A percentile compares a stretch with the other conserved stretches of the same genome.
Evolutionary conservation across 2,888 invertebrate genomes (phyloP).

Genomic region (Oeneis ivallda): DNA sequence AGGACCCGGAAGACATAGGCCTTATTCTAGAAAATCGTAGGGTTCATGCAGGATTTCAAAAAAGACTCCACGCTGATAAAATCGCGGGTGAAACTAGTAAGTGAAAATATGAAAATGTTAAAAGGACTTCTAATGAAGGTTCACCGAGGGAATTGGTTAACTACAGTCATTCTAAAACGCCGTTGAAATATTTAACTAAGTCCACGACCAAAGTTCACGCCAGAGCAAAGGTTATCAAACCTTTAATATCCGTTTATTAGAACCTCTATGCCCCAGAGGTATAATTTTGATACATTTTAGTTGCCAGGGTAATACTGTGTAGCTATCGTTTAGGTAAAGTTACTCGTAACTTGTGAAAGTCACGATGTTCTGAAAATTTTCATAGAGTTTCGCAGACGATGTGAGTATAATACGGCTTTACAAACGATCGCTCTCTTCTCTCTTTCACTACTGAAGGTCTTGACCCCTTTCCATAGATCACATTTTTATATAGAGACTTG

Average conservation of each 20-base stretch:
- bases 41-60: too few species aligned
- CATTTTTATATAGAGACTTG: too few species aligned
- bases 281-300: constrained; percentile 25
- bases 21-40: too few species aligned
- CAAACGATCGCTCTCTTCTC: background rate
- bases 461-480: too few species aligned
- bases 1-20: too few species aligned
- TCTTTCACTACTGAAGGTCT: too few species aligned
- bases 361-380: background rate
- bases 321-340: background rate
- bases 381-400: background rate
- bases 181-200: constrained; percentile 35
- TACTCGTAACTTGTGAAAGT: background rate
- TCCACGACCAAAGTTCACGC: constrained; percentile 30
- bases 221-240: constrained; percentile 34
- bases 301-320: constrained; percentile 11
- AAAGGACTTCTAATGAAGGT: constrained; percentile 15
- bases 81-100: too few species aligned
- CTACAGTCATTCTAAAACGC: constrained; percentile 31
- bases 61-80: too few species aligned
- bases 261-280: constrained; percentile 25
- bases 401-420: background rate
- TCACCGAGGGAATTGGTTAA: constrained; percentile 21
- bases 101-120: background rate
- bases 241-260: constrained; percentile 28